Evolutionary conservation across 1,140 invertebrate species (phyloP).

Genomic region (Aphelenchoides fujianensis): DNA sequence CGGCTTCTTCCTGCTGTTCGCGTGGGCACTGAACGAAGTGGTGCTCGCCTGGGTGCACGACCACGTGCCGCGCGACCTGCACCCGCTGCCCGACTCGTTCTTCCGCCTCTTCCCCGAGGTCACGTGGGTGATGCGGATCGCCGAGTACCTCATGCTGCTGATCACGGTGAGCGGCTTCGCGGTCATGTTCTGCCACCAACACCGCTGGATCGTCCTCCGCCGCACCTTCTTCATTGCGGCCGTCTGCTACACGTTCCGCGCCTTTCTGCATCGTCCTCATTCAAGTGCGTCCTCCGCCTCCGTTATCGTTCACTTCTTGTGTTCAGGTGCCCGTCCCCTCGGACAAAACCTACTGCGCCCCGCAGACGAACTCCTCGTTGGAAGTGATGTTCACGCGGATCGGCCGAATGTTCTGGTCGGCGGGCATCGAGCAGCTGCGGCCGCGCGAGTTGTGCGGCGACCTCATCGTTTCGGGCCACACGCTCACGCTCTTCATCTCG

Average conservation of each 20-base stretch:
- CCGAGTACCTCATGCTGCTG: slow-evolving; percentile 37
- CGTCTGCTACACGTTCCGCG: slow-evolving; percentile 29
- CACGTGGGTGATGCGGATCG: slow-evolving; percentile 25
- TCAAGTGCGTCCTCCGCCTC: slow-evolving; percentile 23
- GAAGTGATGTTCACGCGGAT: slow-evolving; percentile 29
- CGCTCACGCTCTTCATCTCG: slow-evolving; percentile 31
- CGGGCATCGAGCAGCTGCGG: slow-evolving; percentile 32
- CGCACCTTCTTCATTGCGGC: slow-evolving; percentile 28
- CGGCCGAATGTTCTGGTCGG: slow-evolving; percentile 34
- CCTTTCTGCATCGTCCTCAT: slow-evolving; percentile 32
- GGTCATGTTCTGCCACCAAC: slow-evolving; percentile 34
- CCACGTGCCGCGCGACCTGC: slow-evolving; percentile 21
- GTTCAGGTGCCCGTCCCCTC: slow-evolving; percentile 37
- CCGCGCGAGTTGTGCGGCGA: slow-evolving; percentile 34
- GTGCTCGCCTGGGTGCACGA: slow-evolving; percentile 38
- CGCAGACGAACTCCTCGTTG: slow-evolving; percentile 22
- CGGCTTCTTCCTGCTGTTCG: slow-evolving; percentile 10
- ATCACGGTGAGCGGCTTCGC: slow-evolving; percentile 21
- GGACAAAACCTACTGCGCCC: slow-evolving; percentile 33
- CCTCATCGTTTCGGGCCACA: slow-evolving; percentile 41
- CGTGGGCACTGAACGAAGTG: slow-evolving; percentile 34
- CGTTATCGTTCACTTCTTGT: no score
- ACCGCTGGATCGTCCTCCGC: slow-evolving; percentile 35
- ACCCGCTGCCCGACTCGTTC: slow-evolving; percentile 32
- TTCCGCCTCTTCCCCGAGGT: slow-evolving; percentile 33